phyloP scores from a whole-genome alignment of 2,888 invertebrate genomes.

The Allygus modestus region DNA sequence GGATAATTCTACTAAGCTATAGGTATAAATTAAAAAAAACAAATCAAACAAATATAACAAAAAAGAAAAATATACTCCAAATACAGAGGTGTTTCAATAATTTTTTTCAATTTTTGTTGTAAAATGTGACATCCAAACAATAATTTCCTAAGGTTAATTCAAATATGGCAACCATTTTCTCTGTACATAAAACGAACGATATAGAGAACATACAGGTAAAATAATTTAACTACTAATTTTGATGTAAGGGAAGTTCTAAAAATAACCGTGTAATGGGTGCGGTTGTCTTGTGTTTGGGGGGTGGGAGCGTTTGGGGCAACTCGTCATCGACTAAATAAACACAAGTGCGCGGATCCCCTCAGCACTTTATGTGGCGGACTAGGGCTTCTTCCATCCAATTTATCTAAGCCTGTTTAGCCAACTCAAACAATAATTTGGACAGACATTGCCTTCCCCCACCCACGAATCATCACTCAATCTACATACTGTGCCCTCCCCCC shows the following conservation, averaged over 20 bases:
- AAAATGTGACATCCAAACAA: too few relatives aligned
- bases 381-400: constrained; percentile 58
- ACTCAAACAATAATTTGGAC: constrained; percentile 56
- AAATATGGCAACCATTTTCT: too few relatives aligned
- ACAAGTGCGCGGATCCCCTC: constrained; percentile 30
- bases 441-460: constrained; percentile 47
- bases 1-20: too few relatives aligned
- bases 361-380: not conserved
- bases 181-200: too few relatives aligned
- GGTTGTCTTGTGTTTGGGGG: constrained; percentile 21
- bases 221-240: too few relatives aligned
- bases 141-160: too few relatives aligned
- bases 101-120: too few relatives aligned
- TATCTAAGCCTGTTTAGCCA: constrained; percentile 57
- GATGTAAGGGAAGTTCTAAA: not conserved
- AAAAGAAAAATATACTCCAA: too few relatives aligned
- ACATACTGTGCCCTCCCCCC: constrained; percentile 24
- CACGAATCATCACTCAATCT: constrained; percentile 40
- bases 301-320: not conserved
- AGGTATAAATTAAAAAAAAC: too few relatives aligned
- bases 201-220: too few relatives aligned
- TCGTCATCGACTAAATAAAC: constrained; percentile 41
- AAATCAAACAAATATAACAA: too few relatives aligned
- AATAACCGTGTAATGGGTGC: not conserved
- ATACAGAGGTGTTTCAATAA: too few relatives aligned